Evolutionary conservation across 2,888 invertebrate genomes (phyloP).

Genomic region (Chironomus riparius): DNA sequence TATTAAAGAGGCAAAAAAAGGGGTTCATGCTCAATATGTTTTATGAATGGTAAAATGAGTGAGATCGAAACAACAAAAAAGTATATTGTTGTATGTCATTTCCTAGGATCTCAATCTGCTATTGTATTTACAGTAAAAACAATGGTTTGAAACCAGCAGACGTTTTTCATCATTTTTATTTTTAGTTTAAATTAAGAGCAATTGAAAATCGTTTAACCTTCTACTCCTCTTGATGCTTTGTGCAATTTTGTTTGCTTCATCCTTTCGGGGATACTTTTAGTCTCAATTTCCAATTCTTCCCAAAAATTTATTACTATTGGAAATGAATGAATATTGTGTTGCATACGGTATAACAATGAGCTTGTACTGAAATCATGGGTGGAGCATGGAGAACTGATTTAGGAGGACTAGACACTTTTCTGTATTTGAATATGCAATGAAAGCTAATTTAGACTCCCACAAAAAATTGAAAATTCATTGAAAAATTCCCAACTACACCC

Average conservation of each 20-base stretch:
- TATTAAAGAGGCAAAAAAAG: not conserved
- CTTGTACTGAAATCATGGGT: not conserved
- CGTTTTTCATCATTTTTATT: not conserved
- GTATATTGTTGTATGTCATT: not conserved
- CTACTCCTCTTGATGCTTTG: not conserved
- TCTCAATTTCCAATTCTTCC: no score
- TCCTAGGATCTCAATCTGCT: not conserved
- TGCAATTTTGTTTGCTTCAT: not conserved
- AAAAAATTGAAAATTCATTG: no score
- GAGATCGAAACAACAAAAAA: not conserved
- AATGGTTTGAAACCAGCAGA: not conserved
- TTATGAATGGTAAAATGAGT: not conserved
- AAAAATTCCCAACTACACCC: no score
- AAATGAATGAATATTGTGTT: not conserved
- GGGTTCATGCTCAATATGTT: conserved; percentile 10
- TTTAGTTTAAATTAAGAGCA: conserved; percentile 25
- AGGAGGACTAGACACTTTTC: no score
- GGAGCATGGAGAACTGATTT: no score
- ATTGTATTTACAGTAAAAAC: not conserved
- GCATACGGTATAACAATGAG: not conserved
- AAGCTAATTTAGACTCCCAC: no score
- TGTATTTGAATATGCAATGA: no score
- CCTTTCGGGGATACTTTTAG: no score
- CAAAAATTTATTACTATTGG: no score
- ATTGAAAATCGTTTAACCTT: conserved; percentile 21